Conservation (phyloP, 2,888 invertebrate species). For the Myopa testacea region DNA sequence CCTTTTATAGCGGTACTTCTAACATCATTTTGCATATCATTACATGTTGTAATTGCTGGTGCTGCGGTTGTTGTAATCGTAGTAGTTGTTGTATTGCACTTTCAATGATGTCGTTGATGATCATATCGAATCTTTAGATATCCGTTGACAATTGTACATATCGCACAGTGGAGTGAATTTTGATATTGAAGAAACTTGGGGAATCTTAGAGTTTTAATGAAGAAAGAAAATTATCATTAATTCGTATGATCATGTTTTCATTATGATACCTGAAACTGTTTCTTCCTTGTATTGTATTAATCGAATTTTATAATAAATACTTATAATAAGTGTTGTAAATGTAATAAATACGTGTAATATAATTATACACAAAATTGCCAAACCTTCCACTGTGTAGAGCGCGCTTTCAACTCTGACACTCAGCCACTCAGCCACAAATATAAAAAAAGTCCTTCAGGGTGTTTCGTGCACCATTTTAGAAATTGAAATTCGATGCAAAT, state of each 20-base stretch:
- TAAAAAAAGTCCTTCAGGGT: constrained; percentile 53
- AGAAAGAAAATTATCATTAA: no score
- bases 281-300: no score
- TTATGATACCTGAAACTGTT: no score
- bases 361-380: no score
- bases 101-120: constrained; percentile 12
- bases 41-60: constrained; percentile 20
- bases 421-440: constrained; percentile 8
- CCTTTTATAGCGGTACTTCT: constrained; percentile 61
- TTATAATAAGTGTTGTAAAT: no score
- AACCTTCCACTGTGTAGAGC: constrained; percentile 12
- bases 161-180: constrained; percentile 19
- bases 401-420: constrained; percentile 32
- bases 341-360: no score
- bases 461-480: constrained; percentile 63
- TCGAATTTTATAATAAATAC: no score
- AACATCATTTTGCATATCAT: constrained; percentile 45
- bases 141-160: constrained; percentile 32
- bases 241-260: no score
- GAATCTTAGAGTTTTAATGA: no score
- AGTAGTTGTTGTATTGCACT: neutral
- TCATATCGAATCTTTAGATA: constrained; percentile 10
- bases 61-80: constrained; percentile 9
- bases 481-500: constrained; percentile 56
- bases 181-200: no score